Evolutionary conservation across 2,888 invertebrate genomes (phyloP).

Genomic region (Rhamnusium bicolor): DNA sequence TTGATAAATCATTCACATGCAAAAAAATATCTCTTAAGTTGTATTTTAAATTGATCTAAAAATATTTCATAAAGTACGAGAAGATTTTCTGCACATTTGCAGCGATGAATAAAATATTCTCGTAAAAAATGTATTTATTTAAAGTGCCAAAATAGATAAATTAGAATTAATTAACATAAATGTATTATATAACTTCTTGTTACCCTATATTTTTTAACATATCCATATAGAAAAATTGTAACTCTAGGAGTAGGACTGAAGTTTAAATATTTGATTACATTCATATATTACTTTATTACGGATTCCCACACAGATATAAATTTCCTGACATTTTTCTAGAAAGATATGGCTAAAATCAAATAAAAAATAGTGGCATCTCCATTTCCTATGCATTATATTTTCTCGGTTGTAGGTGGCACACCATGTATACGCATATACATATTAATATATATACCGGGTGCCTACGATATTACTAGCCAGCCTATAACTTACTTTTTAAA

Average conservation of each 20-base stretch:
- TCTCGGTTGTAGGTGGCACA: no score
- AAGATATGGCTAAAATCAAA: no score
- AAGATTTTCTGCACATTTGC: constrained; percentile 4
- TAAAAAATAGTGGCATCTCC: no score
- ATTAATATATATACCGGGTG: no score
- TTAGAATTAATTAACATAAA: constrained; percentile 32
- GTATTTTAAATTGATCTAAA: constrained; percentile 12
- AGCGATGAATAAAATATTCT: constrained; percentile 12
- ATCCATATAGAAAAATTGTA: constrained; percentile 22
- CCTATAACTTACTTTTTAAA: no score
- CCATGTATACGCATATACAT: no score
- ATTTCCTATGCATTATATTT: no score
- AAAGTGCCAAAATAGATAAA: constrained; percentile 52
- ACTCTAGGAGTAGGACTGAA: not conserved
- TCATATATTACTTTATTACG: not conserved
- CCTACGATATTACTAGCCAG: no score
- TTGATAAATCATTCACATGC: no score
- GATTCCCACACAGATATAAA: no score
- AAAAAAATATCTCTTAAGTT: constrained; percentile 25
- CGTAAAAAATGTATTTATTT: constrained; percentile 49
- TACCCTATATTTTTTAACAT: constrained; percentile 34
- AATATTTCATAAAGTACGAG: constrained; percentile 7
- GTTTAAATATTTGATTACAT: not conserved
- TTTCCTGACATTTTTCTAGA: no score
- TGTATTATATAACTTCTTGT: constrained; percentile 34